Percentiles rank a stretch among this genome's conserved stretches.
Evolutionary conservation across 1,140 invertebrate genomes (phyloP).

Genomic region (Bradynema listronoti): DNA sequence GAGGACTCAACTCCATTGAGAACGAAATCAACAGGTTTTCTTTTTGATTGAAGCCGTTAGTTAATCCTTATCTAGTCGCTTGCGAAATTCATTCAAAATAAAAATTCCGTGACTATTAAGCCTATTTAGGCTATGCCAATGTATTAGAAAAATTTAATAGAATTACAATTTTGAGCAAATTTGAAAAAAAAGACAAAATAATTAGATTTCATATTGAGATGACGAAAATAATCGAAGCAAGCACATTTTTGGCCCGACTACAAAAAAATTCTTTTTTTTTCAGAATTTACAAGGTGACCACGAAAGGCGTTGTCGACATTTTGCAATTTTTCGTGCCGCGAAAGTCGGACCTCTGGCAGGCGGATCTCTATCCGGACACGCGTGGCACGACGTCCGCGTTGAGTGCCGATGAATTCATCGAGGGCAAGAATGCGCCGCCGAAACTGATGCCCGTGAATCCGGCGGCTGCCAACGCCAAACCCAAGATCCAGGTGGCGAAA

Average conservation of each 20-base stretch:
- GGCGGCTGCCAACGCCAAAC: constrained; percentile 49
- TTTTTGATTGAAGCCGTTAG: too few species aligned
- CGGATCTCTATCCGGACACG: constrained; percentile 87
- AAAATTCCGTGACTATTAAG: too few species aligned
- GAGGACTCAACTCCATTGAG: constrained; percentile 71
- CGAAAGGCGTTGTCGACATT: constrained; percentile 90
- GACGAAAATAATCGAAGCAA: too few species aligned
- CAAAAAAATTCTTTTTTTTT: constrained; percentile 54
- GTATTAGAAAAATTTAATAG: too few species aligned
- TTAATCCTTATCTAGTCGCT: too few species aligned
- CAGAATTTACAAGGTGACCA: constrained; percentile 88
- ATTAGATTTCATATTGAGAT: too few species aligned
- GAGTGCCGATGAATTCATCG: constrained; percentile 64
- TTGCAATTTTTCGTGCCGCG: constrained; percentile 95
- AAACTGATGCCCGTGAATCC: constrained; percentile 54
- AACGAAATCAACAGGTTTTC: constrained; percentile 56
- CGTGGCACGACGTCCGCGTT: constrained; percentile 72
- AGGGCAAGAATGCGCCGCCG: constrained; percentile 53
- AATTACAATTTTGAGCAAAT: too few species aligned
- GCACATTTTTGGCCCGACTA: constrained; percentile 5
- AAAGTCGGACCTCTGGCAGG: constrained; percentile 67
- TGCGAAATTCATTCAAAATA: too few species aligned
- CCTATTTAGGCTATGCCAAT: too few species aligned
- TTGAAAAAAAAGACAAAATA: too few species aligned
- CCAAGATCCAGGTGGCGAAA: constrained; percentile 55